These are phyloP conservation scores for Psilopogon haemacephalus DNA, from an alignment of 2,113 vertebrate genomes.

Conservation along the genomic window DNA sequence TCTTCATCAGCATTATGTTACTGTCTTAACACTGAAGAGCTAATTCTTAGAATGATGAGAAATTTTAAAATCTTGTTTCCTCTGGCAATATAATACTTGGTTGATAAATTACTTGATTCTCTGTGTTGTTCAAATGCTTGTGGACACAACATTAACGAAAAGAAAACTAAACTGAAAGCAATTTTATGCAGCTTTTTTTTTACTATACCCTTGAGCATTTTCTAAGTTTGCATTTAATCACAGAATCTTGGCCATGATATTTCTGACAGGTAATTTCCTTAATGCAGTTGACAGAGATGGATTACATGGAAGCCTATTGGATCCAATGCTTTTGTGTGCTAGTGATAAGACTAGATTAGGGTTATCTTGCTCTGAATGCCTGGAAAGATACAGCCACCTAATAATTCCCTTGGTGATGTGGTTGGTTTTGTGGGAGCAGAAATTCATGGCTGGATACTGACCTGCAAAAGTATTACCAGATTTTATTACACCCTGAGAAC, in stretches of 20 bases:
- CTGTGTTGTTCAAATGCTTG: conserved; percentile 64
- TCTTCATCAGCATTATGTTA: neutral
- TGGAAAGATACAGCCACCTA: conserved; percentile 75
- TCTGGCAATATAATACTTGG: conserved; percentile 17
- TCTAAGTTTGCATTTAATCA: conserved; percentile 85
- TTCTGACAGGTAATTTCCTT: conserved; percentile 92
- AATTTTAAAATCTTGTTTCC: conserved; percentile 22
- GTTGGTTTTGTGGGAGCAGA: conserved; percentile 59
- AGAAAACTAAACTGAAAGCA: conserved; percentile 74
- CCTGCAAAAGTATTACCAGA: conserved; percentile 33
- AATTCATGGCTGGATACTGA: conserved; percentile 48
- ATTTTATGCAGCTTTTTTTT: conserved; percentile 67
- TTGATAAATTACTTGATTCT: conserved; percentile 60
- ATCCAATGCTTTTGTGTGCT: conserved; percentile 79
- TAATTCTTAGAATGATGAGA: neutral
- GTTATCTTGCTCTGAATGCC: conserved; percentile 79
- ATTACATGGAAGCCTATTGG: conserved; percentile 79
- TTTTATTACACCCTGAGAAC: conserved; percentile 60
- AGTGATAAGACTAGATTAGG: conserved; percentile 81
- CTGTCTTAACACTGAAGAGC: neutral
- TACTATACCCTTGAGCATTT: conserved; percentile 78
- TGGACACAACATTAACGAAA: conserved; percentile 66
- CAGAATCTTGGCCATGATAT: conserved; percentile 81
- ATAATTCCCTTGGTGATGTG: conserved; percentile 80
- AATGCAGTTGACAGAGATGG: conserved; percentile 88